Percentiles rank a stretch among this genome's conserved stretches.
These are phyloP conservation scores for Parauchenoglanis punctatus DNA, from an alignment of 2,797 vertebrate species.

Conservation along the genomic window DNA sequence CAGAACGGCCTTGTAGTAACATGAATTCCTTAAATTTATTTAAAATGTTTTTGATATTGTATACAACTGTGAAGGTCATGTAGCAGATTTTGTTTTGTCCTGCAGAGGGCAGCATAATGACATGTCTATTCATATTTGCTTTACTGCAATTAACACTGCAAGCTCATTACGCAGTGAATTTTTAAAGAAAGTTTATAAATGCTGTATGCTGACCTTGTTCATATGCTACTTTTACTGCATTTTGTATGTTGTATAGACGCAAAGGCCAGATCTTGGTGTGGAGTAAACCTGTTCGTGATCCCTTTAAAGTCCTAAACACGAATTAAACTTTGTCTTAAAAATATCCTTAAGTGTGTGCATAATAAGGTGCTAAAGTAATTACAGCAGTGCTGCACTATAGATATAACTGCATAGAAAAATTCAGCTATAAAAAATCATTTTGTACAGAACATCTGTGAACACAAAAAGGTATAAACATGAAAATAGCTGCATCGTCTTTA, in stretches of 20 bases:
- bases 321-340: background rate
- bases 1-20: background rate
- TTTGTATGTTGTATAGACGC: background rate
- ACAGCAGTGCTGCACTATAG: background rate
- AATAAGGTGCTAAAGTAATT: background rate
- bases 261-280: background rate
- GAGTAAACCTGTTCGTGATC: background rate
- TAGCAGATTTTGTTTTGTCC: background rate
- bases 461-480: background rate
- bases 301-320: background rate
- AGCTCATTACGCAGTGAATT: background rate
- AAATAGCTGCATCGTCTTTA: background rate
- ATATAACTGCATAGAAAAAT: background rate
- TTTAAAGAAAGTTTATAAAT: background rate
- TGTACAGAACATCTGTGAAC: background rate
- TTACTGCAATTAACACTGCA: background rate
- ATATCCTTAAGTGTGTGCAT: background rate
- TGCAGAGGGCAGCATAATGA: conserved; percentile 1
- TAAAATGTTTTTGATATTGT: background rate
- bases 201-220: background rate
- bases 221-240: background rate
- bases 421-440: background rate
- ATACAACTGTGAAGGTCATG: background rate
- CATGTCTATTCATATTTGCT: background rate
- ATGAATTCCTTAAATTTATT: background rate